These are phyloP conservation scores for Sorex araneus DNA, from an alignment of 2,113 vertebrate species.

Conservation along the genomic window DNA sequence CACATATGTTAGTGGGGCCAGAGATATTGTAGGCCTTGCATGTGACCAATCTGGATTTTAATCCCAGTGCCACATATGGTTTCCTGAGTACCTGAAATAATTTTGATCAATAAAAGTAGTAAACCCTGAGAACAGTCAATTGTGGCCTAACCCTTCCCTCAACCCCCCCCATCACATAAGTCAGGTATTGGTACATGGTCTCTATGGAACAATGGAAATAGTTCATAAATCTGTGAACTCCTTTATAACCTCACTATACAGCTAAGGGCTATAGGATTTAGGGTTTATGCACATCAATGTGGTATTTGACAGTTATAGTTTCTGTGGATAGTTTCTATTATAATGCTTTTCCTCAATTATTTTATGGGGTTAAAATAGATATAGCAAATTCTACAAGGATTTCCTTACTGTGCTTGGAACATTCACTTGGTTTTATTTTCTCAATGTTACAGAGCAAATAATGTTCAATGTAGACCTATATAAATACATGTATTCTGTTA, in stretches of 20 bases:
- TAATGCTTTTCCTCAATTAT: background rate
- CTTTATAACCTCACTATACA: background rate
- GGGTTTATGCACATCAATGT: background rate
- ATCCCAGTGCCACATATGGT: too few relatives aligned
- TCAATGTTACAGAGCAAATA: background rate
- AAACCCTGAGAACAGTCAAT: too few relatives aligned
- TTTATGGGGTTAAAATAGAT: background rate
- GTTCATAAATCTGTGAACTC: background rate
- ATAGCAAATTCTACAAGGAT: background rate
- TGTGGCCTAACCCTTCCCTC: too few relatives aligned
- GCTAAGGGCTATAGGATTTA: constrained; percentile 19
- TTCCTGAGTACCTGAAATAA: too few relatives aligned
- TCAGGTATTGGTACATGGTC: background rate
- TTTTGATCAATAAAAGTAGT: too few relatives aligned
- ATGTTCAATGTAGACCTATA: background rate
- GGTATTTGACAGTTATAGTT: background rate
- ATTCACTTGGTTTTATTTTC: background rate
- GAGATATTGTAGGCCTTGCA: too few relatives aligned
- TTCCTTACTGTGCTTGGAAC: background rate
- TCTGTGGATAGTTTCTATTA: background rate
- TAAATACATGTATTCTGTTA: too few relatives aligned
- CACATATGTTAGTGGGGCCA: too few relatives aligned
- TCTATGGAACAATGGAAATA: background rate
- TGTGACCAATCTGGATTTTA: too few relatives aligned
- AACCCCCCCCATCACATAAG: background rate